Base-by-base conservation (phyloP, 2,797 vertebrate species). In the Ambastaia sidthimunki region DNA sequence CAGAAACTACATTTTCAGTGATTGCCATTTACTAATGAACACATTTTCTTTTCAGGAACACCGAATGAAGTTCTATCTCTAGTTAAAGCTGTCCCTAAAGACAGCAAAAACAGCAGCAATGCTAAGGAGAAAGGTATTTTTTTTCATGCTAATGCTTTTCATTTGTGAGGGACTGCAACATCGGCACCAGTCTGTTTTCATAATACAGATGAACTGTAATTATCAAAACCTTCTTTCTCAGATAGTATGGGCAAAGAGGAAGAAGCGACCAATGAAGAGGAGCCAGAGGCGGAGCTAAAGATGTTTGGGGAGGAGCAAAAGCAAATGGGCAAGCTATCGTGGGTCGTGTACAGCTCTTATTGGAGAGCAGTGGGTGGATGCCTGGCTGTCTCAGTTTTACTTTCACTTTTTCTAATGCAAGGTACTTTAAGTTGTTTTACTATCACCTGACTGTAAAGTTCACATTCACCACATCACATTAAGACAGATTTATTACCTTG, bases 381-480 rank as follows among this genome's bases (percentile, higher is more conserved):
- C 12, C 80, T 98, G 86, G 93, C 94, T 0, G 23, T 91, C 2
- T 93, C 91, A 71, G 87, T 97, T 84, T 89, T 98, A 34, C 71
- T 94, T 71, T 94, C 94, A 0, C 91, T 99, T 80, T 82, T 99
- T 10, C 90, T 98, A 70, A 99, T 98, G 98, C 98, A 99, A 96
- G 97, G 98, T 98, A 84, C 88, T 60, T 16, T 9, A 7, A 41
- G 2, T 9, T 9, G 9, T 37, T 37, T 37, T 37, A 72, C 18
- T 57, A 55, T 62, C 11, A 48, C 25, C 23, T 76, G 18, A 21
- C 28, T 25, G n/a, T 60, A 18, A n/a, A 44, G 10, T 15, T 11
- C 7, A 7, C 37, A 23, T 19, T 11, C n/a, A n/a, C n/a, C n/a
- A n/a, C n/a, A 59, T 25, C 9, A 0, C 21, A n/a, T 23, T 7